Evolutionary conservation across 2,113 vertebrate genomes (phyloP).

Genomic region (Oryzias celebensis): DNA sequence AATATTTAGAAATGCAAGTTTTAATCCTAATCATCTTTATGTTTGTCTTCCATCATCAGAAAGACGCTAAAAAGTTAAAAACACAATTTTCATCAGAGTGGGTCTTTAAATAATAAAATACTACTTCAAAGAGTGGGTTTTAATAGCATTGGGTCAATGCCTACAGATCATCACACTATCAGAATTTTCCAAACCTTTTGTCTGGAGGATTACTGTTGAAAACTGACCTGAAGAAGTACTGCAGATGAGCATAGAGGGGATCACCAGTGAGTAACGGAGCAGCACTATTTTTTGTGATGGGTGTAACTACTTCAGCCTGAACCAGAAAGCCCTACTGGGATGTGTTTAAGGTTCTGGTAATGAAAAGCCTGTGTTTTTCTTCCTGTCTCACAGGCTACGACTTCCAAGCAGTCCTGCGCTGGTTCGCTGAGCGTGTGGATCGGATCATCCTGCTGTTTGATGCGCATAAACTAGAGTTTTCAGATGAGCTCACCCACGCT

Average conservation of each 20-base stretch:
- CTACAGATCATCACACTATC: background rate
- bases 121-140: no score
- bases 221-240: constrained; percentile 14
- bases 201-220: no score
- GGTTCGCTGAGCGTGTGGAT: constrained; percentile 90
- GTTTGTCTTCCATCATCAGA: no score
- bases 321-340: constrained; percentile 47
- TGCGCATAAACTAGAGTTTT: constrained; percentile 91
- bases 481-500: constrained; percentile 87
- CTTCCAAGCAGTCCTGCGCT: constrained; percentile 85
- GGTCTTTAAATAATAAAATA: no score
- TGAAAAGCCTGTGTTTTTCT: constrained; percentile 47
- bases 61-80: no score
- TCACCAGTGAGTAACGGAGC: constrained; percentile 13
- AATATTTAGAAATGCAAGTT: no score
- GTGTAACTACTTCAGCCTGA: constrained; percentile 54
- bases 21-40: no score
- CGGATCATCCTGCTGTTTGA: constrained; percentile 91
- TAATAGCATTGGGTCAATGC: background rate
- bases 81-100: no score
- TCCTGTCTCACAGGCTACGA: constrained; percentile 80
- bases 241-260: constrained; percentile 29
- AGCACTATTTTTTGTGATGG: constrained; percentile 26
- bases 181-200: no score
- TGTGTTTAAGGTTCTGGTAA: constrained; percentile 28